A percentile compares a stretch with the other conserved stretches of the same genome.
Evolutionary conservation across 2,888 invertebrate genomes (phyloP).

Genomic region (Ophonus ardosiacus): DNA sequence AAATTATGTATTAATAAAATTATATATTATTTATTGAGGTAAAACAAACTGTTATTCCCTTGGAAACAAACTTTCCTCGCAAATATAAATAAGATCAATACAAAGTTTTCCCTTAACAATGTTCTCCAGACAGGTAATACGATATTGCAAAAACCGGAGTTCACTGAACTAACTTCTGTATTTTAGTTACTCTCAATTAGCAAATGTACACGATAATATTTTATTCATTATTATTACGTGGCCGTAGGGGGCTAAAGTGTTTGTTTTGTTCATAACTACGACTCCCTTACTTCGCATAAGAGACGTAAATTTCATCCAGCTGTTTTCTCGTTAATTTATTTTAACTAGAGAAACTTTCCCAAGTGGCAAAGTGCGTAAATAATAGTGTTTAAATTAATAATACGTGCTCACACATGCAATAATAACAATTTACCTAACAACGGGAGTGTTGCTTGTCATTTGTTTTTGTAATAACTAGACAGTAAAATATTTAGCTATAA

Average conservation of each 20-base stretch:
- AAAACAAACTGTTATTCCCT: not conserved
- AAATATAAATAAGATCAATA: conserved; percentile 2
- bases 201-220: conserved; percentile 11
- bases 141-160: not conserved
- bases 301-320: not conserved
- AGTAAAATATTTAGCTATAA: too few species aligned
- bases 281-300: conserved; percentile 6
- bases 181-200: conserved; percentile 6
- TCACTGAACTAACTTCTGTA: not conserved
- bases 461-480: too few species aligned
- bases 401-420: not conserved
- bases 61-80: not conserved
- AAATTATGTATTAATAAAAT: not conserved
- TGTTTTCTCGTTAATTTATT: not conserved
- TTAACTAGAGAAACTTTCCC: not conserved
- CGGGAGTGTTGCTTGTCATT: too few species aligned
- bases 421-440: too few species aligned
- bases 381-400: not conserved
- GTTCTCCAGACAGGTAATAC: not conserved
- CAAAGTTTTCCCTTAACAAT: not conserved
- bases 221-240: conserved; percentile 18
- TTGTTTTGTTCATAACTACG: not conserved
- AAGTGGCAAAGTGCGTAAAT: not conserved
- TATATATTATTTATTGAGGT: not conserved
- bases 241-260: not conserved